phyloP scores from a whole-genome alignment of 2,113 vertebrate species.

The Alouatta palliata region DNA sequence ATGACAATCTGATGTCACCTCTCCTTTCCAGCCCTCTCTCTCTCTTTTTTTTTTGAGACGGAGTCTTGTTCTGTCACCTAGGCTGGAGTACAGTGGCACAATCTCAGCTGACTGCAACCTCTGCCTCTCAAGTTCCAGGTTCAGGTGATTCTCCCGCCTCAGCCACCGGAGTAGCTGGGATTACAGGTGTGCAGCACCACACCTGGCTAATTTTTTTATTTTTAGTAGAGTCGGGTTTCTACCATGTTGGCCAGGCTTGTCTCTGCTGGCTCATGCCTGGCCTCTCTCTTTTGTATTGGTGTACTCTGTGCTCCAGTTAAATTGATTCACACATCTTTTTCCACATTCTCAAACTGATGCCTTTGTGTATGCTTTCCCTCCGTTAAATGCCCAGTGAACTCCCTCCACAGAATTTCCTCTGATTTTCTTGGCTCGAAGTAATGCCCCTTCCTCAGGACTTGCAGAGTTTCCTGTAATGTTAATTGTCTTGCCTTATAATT shows the following conservation, averaged over 20 bases:
- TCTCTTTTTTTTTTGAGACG: not conserved
- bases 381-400: not conserved
- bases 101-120: too few species aligned
- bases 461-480: not conserved
- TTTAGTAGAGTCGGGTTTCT: too few species aligned
- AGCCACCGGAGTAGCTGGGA: too few species aligned
- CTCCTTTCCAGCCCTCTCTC: not conserved
- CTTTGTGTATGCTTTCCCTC: not conserved
- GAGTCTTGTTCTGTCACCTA: not conserved
- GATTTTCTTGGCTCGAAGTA: not conserved
- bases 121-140: too few species aligned
- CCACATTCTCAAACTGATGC: not conserved
- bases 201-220: too few species aligned
- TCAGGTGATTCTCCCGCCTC: too few species aligned
- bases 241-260: too few species aligned
- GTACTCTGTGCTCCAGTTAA: fast-evolving
- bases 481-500: not conserved
- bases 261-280: too few species aligned
- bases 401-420: not conserved
- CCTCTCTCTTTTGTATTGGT: not conserved
- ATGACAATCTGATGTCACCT: not conserved
- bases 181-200: too few species aligned
- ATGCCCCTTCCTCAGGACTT: not conserved
- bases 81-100: not conserved
- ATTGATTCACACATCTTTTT: too few species aligned